Evolutionary conservation across 2,888 invertebrate genomes (phyloP).

Genomic region (Clistopyga incitator): DNA sequence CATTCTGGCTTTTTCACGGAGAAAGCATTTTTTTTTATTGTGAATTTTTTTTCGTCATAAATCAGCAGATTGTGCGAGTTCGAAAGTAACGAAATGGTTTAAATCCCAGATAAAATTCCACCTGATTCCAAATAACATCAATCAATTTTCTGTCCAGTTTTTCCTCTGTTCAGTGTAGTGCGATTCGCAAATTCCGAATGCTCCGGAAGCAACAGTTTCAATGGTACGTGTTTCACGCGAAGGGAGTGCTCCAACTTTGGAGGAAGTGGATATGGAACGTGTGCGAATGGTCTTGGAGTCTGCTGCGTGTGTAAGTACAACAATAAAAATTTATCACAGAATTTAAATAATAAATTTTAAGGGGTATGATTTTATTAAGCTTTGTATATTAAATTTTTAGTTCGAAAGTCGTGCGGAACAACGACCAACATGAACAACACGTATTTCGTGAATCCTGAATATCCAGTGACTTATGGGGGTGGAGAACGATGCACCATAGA

Average conservation of each 20-base stretch:
- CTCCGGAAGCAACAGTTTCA: constrained; percentile 87
- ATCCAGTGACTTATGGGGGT: constrained; percentile 89
- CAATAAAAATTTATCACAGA: not conserved
- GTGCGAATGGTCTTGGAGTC: constrained; percentile 91
- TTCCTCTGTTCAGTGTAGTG: constrained; percentile 91
- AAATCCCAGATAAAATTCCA: constrained; percentile 49
- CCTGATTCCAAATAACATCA: constrained; percentile 16
- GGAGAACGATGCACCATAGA: constrained; percentile 90
- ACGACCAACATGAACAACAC: constrained; percentile 92
- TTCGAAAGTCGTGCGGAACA: constrained; percentile 90
- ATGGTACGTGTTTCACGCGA: constrained; percentile 92
- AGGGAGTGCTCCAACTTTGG: constrained; percentile 90
- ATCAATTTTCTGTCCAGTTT: constrained; percentile 83
- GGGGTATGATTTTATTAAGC: no score
- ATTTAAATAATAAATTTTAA: no score
- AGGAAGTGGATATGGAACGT: constrained; percentile 90
- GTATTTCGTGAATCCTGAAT: constrained; percentile 92
- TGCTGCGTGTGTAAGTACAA: constrained; percentile 92
- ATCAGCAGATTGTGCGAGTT: no score
- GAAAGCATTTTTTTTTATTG: no score
- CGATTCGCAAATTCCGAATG: constrained; percentile 91
- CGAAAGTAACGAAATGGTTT: no score
- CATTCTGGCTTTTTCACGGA: no score
- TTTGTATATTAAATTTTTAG: constrained; percentile 84
- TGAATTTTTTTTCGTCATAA: no score